These are phyloP conservation scores for Dromococcyx pavoninus DNA, from an alignment of 2,797 vertebrate species.

Conservation along the genomic window DNA sequence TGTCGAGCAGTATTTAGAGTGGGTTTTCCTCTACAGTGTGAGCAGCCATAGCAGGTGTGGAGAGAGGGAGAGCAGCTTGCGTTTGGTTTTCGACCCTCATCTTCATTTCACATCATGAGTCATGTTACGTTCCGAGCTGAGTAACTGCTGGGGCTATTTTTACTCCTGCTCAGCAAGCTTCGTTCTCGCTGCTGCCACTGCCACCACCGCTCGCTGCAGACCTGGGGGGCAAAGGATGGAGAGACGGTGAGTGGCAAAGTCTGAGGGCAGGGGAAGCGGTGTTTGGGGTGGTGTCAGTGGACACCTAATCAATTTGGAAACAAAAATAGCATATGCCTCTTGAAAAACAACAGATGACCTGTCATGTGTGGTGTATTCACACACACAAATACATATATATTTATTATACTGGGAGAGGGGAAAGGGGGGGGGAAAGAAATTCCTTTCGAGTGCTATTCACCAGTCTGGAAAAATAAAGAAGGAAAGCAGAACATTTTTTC, in stretches of 20 bases:
- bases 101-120: constrained; percentile 76
- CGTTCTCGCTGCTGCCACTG: constrained; percentile 69
- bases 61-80: not conserved
- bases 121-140: constrained; percentile 80
- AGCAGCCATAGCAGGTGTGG: not conserved
- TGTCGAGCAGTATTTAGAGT: rapidly evolving
- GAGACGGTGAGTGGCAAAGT: constrained; percentile 57
- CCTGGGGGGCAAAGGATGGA: constrained; percentile 52
- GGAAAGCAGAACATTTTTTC: constrained; percentile 80
- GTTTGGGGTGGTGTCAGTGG: constrained; percentile 59
- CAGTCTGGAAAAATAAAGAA: constrained; percentile 83
- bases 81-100: constrained; percentile 65
- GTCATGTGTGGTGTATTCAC: constrained; percentile 20
- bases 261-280: constrained; percentile 31
- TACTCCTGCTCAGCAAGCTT: constrained; percentile 76
- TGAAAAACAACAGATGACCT: constrained; percentile 74
- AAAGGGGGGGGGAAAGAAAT: constrained; percentile 66
- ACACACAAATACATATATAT: constrained; percentile 22
- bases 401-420: constrained; percentile 51
- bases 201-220: not conserved
- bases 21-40: not conserved
- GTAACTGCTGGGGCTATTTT: constrained; percentile 83
- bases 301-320: constrained; percentile 58
- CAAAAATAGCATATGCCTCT: constrained; percentile 63
- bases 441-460: constrained; percentile 77